Percentiles rank a stretch among this genome's conserved stretches.
Evolutionary conservation across 1,140 invertebrate species (phyloP).

Genomic region (Harlomillsia oculata): DNA sequence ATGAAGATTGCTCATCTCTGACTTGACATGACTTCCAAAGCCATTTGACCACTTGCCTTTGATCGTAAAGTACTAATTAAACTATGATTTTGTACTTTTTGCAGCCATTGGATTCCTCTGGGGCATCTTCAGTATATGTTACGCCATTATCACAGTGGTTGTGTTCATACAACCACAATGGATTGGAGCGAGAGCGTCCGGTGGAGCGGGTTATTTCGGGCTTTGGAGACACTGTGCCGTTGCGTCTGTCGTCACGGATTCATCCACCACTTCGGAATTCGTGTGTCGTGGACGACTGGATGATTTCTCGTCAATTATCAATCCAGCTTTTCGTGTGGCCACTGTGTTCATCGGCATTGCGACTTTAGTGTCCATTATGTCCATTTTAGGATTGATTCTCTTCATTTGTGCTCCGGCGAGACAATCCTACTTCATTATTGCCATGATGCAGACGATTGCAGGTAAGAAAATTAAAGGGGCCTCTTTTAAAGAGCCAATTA

Average conservation of each 20-base stretch:
- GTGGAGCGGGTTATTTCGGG: constrained; percentile 45
- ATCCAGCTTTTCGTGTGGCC: constrained; percentile 65
- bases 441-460: constrained; percentile 84
- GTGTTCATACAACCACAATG: constrained; percentile 69
- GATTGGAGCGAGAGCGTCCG: constrained; percentile 40
- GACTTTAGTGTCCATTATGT: constrained; percentile 70
- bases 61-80: not conserved
- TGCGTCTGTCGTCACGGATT: constrained; percentile 38
- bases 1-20: too few relatives aligned
- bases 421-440: constrained; percentile 85
- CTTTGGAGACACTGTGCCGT: constrained; percentile 32
- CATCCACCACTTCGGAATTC: constrained; percentile 41
- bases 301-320: constrained; percentile 70
- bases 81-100: constrained; percentile 2
- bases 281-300: constrained; percentile 72
- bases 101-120: constrained; percentile 85
- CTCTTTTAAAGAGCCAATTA: not conserved
- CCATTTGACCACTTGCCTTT: too few relatives aligned
- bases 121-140: constrained; percentile 93
- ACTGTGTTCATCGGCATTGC: constrained; percentile 80
- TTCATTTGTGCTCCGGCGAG: constrained; percentile 92
- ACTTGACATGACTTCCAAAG: too few relatives aligned
- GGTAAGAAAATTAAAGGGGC: constrained; percentile 52
- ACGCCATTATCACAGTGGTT: constrained; percentile 87
- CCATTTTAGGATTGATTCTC: constrained; percentile 77